Evolutionary conservation across 2,113 vertebrate species (phyloP).

Genomic region (Erythrolamprus reginae): DNA sequence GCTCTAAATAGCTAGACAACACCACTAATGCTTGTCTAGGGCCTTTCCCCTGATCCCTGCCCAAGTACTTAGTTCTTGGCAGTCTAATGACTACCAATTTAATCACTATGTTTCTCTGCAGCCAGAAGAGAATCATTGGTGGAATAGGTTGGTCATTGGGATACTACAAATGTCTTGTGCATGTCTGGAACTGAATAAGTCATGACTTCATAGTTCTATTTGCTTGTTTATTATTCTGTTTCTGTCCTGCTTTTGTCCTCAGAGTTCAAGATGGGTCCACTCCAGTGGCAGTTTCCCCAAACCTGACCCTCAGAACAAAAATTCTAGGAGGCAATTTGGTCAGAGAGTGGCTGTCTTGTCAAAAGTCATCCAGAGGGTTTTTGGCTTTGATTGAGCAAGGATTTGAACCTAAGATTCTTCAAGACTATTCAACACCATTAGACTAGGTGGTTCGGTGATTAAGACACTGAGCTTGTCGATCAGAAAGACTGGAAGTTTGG

Average conservation of each 20-base stretch:
- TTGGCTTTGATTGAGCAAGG: neutral
- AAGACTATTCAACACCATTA: neutral
- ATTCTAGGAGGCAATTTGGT: neutral
- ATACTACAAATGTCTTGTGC: neutral
- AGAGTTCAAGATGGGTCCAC: neutral
- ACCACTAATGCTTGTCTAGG: neutral
- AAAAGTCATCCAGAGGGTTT: neutral
- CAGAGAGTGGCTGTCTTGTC: neutral
- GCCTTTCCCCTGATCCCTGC: neutral
- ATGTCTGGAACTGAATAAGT: neutral
- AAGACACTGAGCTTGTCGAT: too few relatives aligned
- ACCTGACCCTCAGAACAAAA: neutral
- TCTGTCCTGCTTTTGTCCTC: neutral
- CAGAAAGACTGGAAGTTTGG: too few relatives aligned
- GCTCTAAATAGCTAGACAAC: neutral
- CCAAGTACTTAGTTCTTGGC: neutral
- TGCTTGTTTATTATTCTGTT: neutral
- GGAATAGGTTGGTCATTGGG: neutral
- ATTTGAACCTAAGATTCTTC: neutral
- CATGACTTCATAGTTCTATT: neutral
- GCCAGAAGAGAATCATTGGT: neutral
- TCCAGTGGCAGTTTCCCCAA: neutral
- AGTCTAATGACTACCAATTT: neutral
- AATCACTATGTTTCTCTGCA: neutral
- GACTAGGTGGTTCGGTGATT: too few relatives aligned